phyloP scores from a whole-genome alignment of 2,888 invertebrate genomes.

The Lathronympha strigana region DNA sequence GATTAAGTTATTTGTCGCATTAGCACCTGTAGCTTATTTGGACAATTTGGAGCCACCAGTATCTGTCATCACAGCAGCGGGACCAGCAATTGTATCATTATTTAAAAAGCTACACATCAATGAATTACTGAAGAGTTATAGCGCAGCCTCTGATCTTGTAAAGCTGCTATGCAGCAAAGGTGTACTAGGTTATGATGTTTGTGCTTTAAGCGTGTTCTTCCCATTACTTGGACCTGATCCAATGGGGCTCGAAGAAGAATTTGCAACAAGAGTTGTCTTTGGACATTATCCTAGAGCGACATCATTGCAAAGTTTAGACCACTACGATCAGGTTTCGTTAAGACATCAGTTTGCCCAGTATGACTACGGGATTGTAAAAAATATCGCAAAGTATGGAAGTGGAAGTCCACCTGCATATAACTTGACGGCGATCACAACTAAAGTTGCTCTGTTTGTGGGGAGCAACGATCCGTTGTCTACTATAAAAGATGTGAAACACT shows the following conservation, averaged over 20 bases:
- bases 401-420: constrained; percentile 50
- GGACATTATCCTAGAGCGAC: constrained; percentile 54
- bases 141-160: neutral
- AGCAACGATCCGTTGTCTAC: constrained; percentile 79
- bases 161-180: constrained; percentile 45
- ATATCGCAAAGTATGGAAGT: constrained; percentile 46
- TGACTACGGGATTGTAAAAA: constrained; percentile 48
- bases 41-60: constrained; percentile 49
- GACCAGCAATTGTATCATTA: neutral
- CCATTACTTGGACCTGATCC: constrained; percentile 75
- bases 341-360: constrained; percentile 46
- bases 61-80: neutral
- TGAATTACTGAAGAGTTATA: constrained; percentile 6
- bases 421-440: constrained; percentile 52
- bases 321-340: constrained; percentile 48
- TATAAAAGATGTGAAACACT: constrained; percentile 37
- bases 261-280: constrained; percentile 47
- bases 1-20: constrained; percentile 76
- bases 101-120: neutral
- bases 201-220: constrained; percentile 65
- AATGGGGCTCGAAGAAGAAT: constrained; percentile 78
- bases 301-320: constrained; percentile 51
- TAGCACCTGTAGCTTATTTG: constrained; percentile 25
- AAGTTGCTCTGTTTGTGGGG: constrained; percentile 69
- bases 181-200: constrained; percentile 45